A percentile compares a stretch with the other conserved stretches of the same genome.
phyloP scores from a whole-genome alignment of 1,140 invertebrate species.

The Lethrus apterus region DNA sequence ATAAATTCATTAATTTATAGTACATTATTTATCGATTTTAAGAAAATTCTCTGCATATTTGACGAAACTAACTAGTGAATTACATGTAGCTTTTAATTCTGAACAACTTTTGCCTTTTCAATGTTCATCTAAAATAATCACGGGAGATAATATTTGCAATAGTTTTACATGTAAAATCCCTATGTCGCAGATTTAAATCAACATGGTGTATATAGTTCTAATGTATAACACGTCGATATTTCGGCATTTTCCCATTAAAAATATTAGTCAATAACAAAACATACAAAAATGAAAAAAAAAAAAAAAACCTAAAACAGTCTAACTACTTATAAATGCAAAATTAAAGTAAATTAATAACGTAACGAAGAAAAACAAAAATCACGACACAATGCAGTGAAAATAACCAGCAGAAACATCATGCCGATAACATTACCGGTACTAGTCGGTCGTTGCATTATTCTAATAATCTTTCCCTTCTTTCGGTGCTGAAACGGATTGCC shows the following conservation, averaged over 20 bases:
- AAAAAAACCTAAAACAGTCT: not conserved
- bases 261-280: not conserved
- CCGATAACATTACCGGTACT: conserved; percentile 10
- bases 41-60: too few species aligned
- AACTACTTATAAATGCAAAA: not conserved
- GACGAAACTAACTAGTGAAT: too few species aligned
- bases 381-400: not conserved
- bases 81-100: too few species aligned
- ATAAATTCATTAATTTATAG: too few species aligned
- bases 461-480: conserved; percentile 35
- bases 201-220: too few species aligned
- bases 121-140: too few species aligned
- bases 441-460: conserved; percentile 28
- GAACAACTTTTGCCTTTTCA: too few species aligned
- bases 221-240: too few species aligned
- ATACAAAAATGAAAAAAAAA: not conserved
- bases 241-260: not conserved
- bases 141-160: too few species aligned
- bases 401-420: not conserved
- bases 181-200: too few species aligned
- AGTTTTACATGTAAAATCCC: too few species aligned
- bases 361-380: not conserved
- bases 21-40: too few species aligned
- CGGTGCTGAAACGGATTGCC: conserved; percentile 37
- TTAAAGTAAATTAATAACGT: not conserved